These are phyloP conservation scores for Drosophila pachea DNA, from an alignment of 1,140 invertebrate genomes.

Conservation along the genomic window DNA sequence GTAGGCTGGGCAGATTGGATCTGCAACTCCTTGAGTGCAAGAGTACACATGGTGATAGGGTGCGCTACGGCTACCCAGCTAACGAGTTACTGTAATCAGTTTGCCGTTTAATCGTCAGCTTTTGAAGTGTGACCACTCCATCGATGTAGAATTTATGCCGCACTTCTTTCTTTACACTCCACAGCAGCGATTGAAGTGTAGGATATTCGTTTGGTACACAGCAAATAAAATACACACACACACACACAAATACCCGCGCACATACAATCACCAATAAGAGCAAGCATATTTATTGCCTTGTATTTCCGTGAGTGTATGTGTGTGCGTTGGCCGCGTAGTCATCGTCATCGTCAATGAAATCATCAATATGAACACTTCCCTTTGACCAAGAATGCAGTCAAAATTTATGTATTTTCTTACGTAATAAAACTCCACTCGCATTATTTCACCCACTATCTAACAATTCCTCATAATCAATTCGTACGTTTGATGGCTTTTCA, in stretches of 20 bases:
- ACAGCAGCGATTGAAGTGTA: slow-evolving; percentile 23
- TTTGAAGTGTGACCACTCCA: slow-evolving; percentile 25
- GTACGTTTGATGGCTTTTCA: slow-evolving; percentile 39
- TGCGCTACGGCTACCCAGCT: slow-evolving; percentile 1
- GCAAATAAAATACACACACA: slow-evolving; percentile 24
- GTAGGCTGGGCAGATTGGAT: slow-evolving; percentile 15
- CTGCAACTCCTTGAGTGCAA: slow-evolving; percentile 29
- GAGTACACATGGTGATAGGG: slow-evolving; percentile 19
- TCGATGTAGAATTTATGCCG: slow-evolving; percentile 1
- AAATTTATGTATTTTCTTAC: slow-evolving; percentile 58
- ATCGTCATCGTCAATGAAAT: slow-evolving; percentile 72
- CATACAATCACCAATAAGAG: neutral
- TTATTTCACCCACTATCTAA: slow-evolving; percentile 51
- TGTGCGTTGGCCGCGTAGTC: slow-evolving; percentile 46
- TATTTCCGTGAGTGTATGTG: slow-evolving; percentile 5
- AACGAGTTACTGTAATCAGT: slow-evolving; percentile 26
- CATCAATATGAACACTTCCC: slow-evolving; percentile 48
- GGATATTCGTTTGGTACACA: slow-evolving; percentile 28
- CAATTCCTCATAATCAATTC: slow-evolving; percentile 14
- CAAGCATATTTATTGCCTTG: slow-evolving; percentile 2
- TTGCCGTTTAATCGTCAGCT: slow-evolving; percentile 34
- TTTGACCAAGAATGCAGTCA: slow-evolving; percentile 62
- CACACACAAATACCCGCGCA: slow-evolving; percentile 9
- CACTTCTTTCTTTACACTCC: slow-evolving; percentile 13
- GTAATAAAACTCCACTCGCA: slow-evolving; percentile 50